phyloP scores from a whole-genome alignment of 2,888 invertebrate genomes.

The Pyrochroa serraticornis region DNA sequence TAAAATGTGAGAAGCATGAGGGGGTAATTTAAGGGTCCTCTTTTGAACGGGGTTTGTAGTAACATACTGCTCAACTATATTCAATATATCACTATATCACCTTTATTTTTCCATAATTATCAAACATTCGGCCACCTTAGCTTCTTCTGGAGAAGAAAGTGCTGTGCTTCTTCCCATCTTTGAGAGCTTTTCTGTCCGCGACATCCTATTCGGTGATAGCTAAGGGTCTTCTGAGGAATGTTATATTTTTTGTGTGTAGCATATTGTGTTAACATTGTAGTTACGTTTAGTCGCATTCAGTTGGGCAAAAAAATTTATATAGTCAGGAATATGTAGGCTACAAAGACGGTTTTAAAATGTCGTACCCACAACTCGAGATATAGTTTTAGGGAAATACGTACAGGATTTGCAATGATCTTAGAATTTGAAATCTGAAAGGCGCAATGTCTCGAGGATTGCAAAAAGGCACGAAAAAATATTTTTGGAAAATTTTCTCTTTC shows the following conservation, averaged over 20 bases:
- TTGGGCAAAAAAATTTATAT: too few relatives aligned
- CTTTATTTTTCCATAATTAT: constrained; percentile 30
- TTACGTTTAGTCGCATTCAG: too few relatives aligned
- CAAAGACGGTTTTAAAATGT: too few relatives aligned
- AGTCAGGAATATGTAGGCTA: too few relatives aligned
- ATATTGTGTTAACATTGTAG: neutral
- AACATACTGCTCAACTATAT: constrained; percentile 41
- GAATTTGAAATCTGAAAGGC: too few relatives aligned
- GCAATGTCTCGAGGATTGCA: too few relatives aligned
- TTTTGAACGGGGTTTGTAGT: constrained; percentile 41
- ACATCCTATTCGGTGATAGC: neutral
- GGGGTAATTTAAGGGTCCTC: constrained; percentile 40
- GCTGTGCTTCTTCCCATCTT: neutral
- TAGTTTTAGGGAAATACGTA: too few relatives aligned
- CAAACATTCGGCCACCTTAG: neutral
- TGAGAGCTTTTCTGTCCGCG: neutral
- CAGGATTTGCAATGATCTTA: too few relatives aligned
- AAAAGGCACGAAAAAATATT: too few relatives aligned
- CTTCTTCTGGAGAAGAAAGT: neutral
- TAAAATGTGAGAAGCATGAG: constrained; percentile 41
- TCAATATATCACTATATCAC: constrained; percentile 44
- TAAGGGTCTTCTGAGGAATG: neutral
- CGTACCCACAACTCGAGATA: too few relatives aligned
- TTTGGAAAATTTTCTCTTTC: too few relatives aligned
- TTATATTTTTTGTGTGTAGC: neutral